Base-by-base conservation (phyloP, 2,888 invertebrate genomes). In the Rutpela maculata region DNA sequence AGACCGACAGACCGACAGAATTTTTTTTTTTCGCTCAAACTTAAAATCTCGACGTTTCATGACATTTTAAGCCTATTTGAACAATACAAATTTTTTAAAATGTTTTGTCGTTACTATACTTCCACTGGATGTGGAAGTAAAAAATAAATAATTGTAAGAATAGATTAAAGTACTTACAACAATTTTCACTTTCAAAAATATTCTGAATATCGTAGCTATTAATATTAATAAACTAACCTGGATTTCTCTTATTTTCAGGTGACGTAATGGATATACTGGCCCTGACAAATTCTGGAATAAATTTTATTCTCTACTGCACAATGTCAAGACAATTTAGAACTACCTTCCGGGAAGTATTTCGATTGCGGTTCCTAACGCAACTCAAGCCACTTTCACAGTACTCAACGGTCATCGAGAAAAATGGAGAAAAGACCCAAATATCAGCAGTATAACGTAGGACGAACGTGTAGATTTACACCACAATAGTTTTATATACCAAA, bases 281-380 rank as follows among this genome's bases (percentile, higher is more conserved):
- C n/a, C 92, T 98, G 81, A 94, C 97, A 84, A 98, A 98, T 88
- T 97, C 97, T 38, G 96, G 97, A 56, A 96, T 98, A 85, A 98
- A 98, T 91, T 98, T 98, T 91, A 96, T 98, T 82, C 92, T 98
- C 74, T 98, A 98, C 91, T 98, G 98, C 91, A 94, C 96, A 82
- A 98, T 98, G 98, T 97, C 97, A 83, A 93, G 96, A 59, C 98
- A 98, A 91, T 98, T 98, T 90, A 93, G 98, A 17, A 93, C 92
- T 79, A 96, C 95, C 1, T 96, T 96, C 88, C 93, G 93, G 57
- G 91, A 94, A 80, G 92, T 97, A 50, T 97, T 98, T 87, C 91
- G 93, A 65, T 94, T 80, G 57, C 78, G 77, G 15, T 77, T 79
- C 22, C 66, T 83, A 7, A 70, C 79, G 22, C 82, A 78, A 18